Percentiles rank a stretch among this genome's conserved stretches.
These are phyloP conservation scores for Hippocampus guttulatus DNA, from an alignment of 2,113 vertebrate genomes.

Conservation along the genomic window DNA sequence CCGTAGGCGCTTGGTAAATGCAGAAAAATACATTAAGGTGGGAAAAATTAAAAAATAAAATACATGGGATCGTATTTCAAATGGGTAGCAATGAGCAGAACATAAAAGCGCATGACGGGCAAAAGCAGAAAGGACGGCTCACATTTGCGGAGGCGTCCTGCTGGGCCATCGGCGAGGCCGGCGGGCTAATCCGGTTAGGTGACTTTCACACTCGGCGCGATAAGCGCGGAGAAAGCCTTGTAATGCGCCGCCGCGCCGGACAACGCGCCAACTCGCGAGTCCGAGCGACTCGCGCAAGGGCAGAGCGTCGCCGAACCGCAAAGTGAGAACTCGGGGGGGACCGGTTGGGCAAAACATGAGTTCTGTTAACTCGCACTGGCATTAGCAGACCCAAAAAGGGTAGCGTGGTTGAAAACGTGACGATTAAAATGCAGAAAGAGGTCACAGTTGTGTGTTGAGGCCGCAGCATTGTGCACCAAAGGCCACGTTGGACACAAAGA, in stretches of 20 bases:
- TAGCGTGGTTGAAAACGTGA: too few relatives aligned
- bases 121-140: slow-evolving; percentile 35
- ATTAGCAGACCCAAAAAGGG: too few relatives aligned
- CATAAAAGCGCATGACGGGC: slow-evolving; percentile 28
- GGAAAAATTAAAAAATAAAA: neutral
- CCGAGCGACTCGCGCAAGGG: slow-evolving; percentile 22
- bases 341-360: too few relatives aligned
- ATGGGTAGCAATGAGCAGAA: neutral
- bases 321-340: too few relatives aligned
- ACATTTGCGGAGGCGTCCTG: slow-evolving; percentile 35
- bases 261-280: slow-evolving; percentile 50
- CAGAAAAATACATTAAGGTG: neutral
- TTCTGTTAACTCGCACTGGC: too few relatives aligned
- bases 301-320: neutral
- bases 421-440: too few relatives aligned
- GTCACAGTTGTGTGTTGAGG: too few relatives aligned
- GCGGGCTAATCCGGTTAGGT: slow-evolving; percentile 71
- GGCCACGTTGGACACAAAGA: slow-evolving; percentile 36
- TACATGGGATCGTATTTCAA: too few relatives aligned
- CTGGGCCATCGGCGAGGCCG: slow-evolving; percentile 51
- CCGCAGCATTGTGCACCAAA: neutral
- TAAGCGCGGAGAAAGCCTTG: slow-evolving; percentile 65
- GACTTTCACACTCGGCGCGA: slow-evolving; percentile 72
- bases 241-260: slow-evolving; percentile 58
- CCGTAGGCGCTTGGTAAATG: too few relatives aligned